Conservation (phyloP, 2,113 vertebrate genomes). For the Pygoscelis antarcticus region DNA sequence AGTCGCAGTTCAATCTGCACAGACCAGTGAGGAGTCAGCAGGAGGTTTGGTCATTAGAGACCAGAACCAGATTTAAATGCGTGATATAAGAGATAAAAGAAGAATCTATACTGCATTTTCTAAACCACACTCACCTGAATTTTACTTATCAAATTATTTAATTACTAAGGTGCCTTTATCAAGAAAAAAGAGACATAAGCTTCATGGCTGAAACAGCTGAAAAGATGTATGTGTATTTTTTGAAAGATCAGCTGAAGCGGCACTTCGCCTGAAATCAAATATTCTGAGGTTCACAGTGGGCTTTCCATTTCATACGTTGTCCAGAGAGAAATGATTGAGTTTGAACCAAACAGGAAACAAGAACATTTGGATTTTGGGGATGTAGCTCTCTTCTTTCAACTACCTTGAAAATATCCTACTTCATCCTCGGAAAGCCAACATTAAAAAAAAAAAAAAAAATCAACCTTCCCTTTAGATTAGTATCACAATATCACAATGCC, state of each 20-base stretch:
- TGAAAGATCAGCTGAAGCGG: not conserved
- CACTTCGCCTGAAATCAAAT: not conserved
- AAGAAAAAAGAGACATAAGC: not conserved
- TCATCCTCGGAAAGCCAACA: not conserved
- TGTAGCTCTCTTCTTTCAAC: not conserved
- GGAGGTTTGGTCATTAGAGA: not conserved
- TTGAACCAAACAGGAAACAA: not conserved
- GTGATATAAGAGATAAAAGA: not conserved
- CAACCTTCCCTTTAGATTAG: not conserved
- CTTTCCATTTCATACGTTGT: not conserved
- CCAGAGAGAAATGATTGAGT: not conserved
- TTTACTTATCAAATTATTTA: not conserved
- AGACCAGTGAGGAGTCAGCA: not conserved
- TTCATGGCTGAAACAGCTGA: not conserved
- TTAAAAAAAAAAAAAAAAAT: not conserved
- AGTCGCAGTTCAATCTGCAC: accelerated
- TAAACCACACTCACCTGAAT: not conserved
- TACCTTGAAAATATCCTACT: not conserved
- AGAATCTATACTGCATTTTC: not conserved
- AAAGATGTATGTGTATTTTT: not conserved
- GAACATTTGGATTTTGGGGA: not conserved
- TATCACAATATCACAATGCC: not conserved
- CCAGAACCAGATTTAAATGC: not conserved
- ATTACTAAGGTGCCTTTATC: not conserved
- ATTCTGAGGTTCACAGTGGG: not conserved